Percentiles rank a stretch among this genome's conserved stretches.
Conservation (phyloP, 2,113 vertebrate genomes). For the Myiagra hebetior region DNA sequence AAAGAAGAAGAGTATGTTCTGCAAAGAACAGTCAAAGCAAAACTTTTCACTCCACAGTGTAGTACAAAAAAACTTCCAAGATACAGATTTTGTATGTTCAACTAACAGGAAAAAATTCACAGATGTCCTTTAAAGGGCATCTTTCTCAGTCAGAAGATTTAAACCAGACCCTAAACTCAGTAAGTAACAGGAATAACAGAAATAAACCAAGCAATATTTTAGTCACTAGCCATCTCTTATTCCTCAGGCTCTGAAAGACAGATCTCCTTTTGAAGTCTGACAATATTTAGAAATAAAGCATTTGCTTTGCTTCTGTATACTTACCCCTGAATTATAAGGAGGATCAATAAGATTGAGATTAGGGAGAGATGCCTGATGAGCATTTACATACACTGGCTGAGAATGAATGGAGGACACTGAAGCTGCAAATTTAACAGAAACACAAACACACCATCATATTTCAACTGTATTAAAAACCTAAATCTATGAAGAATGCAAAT, state of each 20-base stretch:
- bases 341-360: slow-evolving; percentile 58
- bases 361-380: slow-evolving; percentile 52
- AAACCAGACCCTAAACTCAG: neutral
- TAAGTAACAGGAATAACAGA: neutral
- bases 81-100: neutral
- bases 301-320: slow-evolving; percentile 4
- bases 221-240: neutral
- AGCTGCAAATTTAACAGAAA: slow-evolving; percentile 63
- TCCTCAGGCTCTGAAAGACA: neutral
- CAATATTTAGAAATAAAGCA: neutral
- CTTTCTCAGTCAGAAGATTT: neutral
- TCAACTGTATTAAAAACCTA: neutral
- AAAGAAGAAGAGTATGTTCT: neutral
- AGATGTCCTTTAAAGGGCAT: neutral
- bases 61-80: neutral
- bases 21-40: neutral
- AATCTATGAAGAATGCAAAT: neutral
- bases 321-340: slow-evolving; percentile 63
- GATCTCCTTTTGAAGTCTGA: neutral
- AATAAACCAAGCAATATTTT: neutral
- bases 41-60: neutral
- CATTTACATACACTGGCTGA: slow-evolving; percentile 50
- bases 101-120: neutral
- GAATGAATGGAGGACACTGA: neutral
- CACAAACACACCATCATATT: neutral